phyloP scores from a whole-genome alignment of 2,797 vertebrate genomes.

The Aplochiton taeniatus region DNA sequence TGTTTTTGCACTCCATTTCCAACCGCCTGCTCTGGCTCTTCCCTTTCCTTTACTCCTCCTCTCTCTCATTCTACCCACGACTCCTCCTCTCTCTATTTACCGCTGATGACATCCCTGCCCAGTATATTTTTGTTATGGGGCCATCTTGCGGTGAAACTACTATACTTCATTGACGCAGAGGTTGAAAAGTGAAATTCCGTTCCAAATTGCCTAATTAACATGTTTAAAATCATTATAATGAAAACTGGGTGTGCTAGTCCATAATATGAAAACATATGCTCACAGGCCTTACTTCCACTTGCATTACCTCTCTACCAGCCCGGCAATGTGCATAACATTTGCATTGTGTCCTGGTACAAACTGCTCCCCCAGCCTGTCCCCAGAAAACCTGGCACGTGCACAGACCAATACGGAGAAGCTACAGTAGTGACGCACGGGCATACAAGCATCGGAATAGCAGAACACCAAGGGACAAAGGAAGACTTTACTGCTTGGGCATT shows the following conservation, averaged over 20 bases:
- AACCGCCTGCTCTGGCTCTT: conserved; percentile 44
- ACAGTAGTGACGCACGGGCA: conserved; percentile 18
- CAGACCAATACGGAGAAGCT: conserved; percentile 53
- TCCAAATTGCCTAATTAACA: too few relatives aligned
- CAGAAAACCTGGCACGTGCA: conserved; percentile 58
- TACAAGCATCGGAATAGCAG: neutral
- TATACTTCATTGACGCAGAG: conserved; percentile 22
- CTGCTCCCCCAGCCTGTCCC: conserved; percentile 56
- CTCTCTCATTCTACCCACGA: conserved; percentile 41
- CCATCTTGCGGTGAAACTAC: conserved; percentile 55
- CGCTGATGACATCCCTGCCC: conserved; percentile 32
- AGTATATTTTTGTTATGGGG: conserved; percentile 6
- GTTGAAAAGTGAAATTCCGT: too few relatives aligned
- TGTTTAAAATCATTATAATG: too few relatives aligned
- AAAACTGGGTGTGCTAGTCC: too few relatives aligned
- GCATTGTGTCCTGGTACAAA: conserved; percentile 30
- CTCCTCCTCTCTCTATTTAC: conserved; percentile 58
- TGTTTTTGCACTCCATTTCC: conserved; percentile 64
- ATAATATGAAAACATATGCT: too few relatives aligned
- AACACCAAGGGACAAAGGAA: neutral
- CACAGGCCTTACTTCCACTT: too few relatives aligned
- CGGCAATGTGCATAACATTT: too few relatives aligned
- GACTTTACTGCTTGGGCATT: too few relatives aligned
- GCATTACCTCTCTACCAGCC: too few relatives aligned
- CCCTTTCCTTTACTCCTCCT: conserved; percentile 58